These are phyloP conservation scores for Cordilura impudica DNA, from an alignment of 2,888 invertebrate species.

Conservation along the genomic window DNA sequence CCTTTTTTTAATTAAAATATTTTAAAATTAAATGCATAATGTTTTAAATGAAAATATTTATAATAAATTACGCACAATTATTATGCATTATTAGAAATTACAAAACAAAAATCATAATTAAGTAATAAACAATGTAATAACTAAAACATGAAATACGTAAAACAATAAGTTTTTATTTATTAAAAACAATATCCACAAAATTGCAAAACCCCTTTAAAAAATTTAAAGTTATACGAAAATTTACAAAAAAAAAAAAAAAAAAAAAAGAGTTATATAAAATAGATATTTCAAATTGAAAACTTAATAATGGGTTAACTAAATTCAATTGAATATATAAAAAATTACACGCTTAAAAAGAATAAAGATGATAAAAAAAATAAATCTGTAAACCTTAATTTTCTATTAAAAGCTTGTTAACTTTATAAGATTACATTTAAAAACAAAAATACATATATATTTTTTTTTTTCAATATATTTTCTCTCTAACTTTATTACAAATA, in stretches of 20 bases:
- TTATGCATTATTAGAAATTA: conserved; percentile 48
- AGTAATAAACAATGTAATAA: conserved; percentile 25
- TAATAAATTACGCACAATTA: conserved; percentile 60
- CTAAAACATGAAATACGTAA: conserved; percentile 57
- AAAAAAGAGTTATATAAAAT: neutral
- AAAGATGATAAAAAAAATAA: neutral
- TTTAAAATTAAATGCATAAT: conserved; percentile 42
- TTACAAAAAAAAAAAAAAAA: neutral
- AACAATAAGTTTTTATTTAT: neutral
- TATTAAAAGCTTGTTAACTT: neutral
- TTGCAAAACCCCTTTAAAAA: neutral
- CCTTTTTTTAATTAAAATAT: conserved; percentile 15
- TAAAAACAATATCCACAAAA: neutral
- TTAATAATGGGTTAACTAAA: neutral
- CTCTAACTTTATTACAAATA: conserved; percentile 14
- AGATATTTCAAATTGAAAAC: neutral
- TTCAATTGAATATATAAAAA: neutral
- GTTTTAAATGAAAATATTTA: conserved; percentile 30
- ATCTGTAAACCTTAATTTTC: conserved; percentile 29
- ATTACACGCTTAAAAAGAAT: neutral
- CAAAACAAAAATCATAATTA: conserved; percentile 38
- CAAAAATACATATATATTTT: neutral
- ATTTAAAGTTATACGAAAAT: neutral
- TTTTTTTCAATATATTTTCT: conserved; percentile 31
- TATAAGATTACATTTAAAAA: neutral